A percentile compares a stretch with the other conserved stretches of the same genome.
Conservation (phyloP, 2,113 vertebrate species). For the Rhinopomastus cyanomelas region DNA sequence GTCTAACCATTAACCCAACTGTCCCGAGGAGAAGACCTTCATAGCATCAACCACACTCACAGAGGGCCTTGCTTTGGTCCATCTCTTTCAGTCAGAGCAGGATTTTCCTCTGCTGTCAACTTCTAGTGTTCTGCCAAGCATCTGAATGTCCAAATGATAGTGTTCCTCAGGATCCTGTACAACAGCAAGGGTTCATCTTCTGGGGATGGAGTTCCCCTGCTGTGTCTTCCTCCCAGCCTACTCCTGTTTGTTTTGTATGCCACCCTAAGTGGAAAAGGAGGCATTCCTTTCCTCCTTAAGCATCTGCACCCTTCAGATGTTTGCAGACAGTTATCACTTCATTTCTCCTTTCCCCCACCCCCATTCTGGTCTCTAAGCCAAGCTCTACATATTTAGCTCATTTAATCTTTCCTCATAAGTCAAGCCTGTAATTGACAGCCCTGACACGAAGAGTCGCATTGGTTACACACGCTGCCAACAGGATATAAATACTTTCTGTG, state of each 20-base stretch:
- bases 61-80: not conserved
- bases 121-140: not conserved
- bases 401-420: constrained; percentile 71
- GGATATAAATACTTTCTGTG: constrained; percentile 67
- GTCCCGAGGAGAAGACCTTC: not conserved
- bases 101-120: not conserved
- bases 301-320: constrained; percentile 63
- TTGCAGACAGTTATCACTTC: constrained; percentile 61
- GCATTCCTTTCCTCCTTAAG: constrained; percentile 63
- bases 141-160: not conserved
- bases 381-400: constrained; percentile 71
- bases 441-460: constrained; percentile 61
- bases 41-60: not conserved
- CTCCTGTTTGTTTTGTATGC: constrained; percentile 50
- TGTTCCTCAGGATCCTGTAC: not conserved
- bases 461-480: constrained; percentile 68
- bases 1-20: too few species aligned
- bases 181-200: not conserved
- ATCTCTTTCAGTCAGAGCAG: not conserved
- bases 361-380: constrained; percentile 54
- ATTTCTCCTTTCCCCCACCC: constrained; percentile 49
- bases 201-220: not conserved
- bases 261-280: constrained; percentile 42
- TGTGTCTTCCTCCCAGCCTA: not conserved
- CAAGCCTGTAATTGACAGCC: constrained; percentile 67